Evolutionary conservation across 2,113 vertebrate species (phyloP).

Genomic region (Raphicerus campestris): DNA sequence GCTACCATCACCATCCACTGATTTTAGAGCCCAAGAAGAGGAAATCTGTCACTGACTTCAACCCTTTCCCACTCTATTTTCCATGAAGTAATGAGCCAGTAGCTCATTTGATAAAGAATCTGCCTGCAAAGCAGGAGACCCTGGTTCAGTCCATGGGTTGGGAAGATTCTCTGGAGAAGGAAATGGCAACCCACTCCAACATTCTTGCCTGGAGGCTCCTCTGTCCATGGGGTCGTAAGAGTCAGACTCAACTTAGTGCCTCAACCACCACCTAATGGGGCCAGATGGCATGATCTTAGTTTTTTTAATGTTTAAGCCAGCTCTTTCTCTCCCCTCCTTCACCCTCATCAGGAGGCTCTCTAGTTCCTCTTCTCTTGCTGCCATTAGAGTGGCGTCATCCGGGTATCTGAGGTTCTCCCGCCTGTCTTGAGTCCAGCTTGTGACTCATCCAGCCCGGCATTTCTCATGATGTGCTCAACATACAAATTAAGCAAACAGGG

Average conservation of each 20-base stretch:
- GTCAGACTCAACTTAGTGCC: too few species aligned
- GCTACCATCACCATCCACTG: background rate
- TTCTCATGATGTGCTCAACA: background rate
- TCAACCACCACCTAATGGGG: too few species aligned
- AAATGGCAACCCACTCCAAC: too few species aligned
- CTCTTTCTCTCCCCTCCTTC: background rate
- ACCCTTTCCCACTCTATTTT: background rate
- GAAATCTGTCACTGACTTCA: background rate
- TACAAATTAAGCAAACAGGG: background rate
- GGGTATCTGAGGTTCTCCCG: accelerated
- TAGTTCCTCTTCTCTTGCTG: background rate
- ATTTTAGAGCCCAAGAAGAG: background rate
- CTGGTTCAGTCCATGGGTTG: background rate
- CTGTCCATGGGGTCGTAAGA: too few species aligned
- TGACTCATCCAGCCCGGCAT: background rate
- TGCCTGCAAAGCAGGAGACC: background rate
- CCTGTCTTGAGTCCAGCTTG: background rate
- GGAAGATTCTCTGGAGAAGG: too few species aligned
- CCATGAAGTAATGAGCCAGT: background rate
- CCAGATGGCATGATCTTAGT: background rate
- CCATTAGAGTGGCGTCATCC: background rate
- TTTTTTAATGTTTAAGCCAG: background rate
- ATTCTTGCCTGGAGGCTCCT: too few species aligned
- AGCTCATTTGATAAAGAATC: background rate
- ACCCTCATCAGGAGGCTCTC: background rate